Conservation (phyloP, 2,113 vertebrate genomes). For the Oophaga pumilio region DNA sequence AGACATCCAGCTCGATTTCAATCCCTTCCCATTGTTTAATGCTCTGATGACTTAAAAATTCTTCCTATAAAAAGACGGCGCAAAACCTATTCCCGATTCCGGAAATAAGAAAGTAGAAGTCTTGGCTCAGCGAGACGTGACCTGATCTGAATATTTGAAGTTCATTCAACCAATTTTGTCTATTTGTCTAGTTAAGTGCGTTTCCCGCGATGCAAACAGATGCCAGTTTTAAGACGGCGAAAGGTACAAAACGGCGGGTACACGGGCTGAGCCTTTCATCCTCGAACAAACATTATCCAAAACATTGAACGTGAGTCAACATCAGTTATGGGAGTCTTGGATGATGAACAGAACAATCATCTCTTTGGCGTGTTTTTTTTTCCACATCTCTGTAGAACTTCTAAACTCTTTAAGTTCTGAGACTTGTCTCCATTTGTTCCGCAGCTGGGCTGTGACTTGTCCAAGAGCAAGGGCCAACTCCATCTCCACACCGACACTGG, state of each 20-base stretch:
- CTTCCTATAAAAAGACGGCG: neutral
- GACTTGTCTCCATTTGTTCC: conserved; percentile 39
- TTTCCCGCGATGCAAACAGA: conserved; percentile 44
- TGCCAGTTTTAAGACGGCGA: conserved; percentile 46
- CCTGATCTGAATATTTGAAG: conserved; percentile 48
- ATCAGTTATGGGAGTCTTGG: conserved; percentile 43
- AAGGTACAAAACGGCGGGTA: conserved; percentile 34
- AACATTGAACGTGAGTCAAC: conserved; percentile 42
- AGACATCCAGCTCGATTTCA: neutral
- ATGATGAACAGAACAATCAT: conserved; percentile 43
- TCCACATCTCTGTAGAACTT: conserved; percentile 21
- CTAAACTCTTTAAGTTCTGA: conserved; percentile 29
- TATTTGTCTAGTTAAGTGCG: conserved; percentile 47
- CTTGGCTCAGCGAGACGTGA: conserved; percentile 24
- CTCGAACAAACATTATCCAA: conserved; percentile 45
- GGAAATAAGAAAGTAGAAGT: neutral
- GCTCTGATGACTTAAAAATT: neutral
- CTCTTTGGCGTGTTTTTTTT: conserved; percentile 5
- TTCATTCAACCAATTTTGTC: conserved; percentile 28
- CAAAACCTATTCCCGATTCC: conserved; percentile 3
- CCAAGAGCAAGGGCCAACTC: neutral
- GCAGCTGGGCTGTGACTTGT: conserved; percentile 21
- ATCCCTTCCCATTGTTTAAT: neutral
- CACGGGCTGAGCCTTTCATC: conserved; percentile 37
- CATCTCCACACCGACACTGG: neutral